phyloP scores from a whole-genome alignment of 2,797 vertebrate species.

The Ctenosaura bakeri region DNA sequence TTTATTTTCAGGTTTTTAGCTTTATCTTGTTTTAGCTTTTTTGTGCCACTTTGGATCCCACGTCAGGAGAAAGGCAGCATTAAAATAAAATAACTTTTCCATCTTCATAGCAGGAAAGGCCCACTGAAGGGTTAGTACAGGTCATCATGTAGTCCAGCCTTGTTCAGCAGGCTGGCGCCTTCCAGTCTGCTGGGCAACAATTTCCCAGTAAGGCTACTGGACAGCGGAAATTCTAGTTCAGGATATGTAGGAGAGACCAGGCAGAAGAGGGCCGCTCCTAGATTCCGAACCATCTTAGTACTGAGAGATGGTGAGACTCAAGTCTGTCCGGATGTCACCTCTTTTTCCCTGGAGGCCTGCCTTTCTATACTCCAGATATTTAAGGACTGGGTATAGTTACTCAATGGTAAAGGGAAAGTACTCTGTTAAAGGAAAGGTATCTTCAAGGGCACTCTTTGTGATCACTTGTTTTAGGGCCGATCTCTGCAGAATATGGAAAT shows the following conservation, averaged over 20 bases:
- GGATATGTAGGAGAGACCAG: too few species aligned
- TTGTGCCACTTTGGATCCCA: too few species aligned
- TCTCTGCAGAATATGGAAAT: too few species aligned
- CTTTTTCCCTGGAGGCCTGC: neutral
- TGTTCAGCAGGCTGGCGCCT: neutral
- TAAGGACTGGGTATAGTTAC: neutral
- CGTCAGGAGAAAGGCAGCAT: too few species aligned
- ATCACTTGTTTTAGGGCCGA: neutral
- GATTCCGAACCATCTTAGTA: neutral
- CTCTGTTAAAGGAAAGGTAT: neutral
- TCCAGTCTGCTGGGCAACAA: neutral
- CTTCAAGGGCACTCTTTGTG: neutral
- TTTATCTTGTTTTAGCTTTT: too few species aligned
- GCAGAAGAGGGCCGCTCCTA: neutral
- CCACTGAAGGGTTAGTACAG: neutral
- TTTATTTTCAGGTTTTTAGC: too few species aligned
- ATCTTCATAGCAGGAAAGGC: neutral
- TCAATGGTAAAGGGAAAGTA: neutral
- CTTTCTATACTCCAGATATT: neutral
- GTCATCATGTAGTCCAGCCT: neutral
- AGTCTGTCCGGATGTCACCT: neutral
- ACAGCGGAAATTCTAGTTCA: neutral
- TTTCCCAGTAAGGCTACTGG: neutral
- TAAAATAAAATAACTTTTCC: neutral
- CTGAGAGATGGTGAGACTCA: neutral